These are phyloP conservation scores for Tetragonula carbonaria DNA, from an alignment of 2,888 invertebrate genomes.

Conservation along the genomic window DNA sequence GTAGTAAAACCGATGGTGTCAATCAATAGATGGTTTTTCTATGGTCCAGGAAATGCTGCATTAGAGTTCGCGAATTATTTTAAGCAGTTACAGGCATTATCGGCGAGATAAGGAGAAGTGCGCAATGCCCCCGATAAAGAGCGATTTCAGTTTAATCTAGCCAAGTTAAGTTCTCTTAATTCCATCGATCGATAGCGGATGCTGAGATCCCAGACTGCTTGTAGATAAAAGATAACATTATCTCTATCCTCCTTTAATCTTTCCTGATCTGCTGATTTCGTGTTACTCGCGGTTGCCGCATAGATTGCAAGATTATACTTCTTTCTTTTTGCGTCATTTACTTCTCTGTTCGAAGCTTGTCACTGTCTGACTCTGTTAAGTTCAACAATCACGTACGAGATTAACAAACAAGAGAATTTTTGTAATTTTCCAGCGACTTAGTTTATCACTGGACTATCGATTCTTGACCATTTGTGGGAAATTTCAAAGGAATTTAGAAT, in stretches of 20 bases:
- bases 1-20: neutral
- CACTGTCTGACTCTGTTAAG: too few species aligned
- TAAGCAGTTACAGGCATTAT: slow-evolving; percentile 19
- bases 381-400: neutral
- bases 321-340: neutral
- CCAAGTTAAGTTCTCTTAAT: slow-evolving; percentile 64
- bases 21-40: neutral
- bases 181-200: slow-evolving; percentile 63
- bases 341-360: neutral
- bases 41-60: neutral
- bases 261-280: slow-evolving; percentile 58
- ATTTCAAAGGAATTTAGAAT: neutral
- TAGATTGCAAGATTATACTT: slow-evolving; percentile 16
- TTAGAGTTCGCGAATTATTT: slow-evolving; percentile 10
- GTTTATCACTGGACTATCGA: neutral
- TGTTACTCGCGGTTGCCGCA: slow-evolving; percentile 20
- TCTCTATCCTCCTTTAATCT: slow-evolving; percentile 58
- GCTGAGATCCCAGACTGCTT: slow-evolving; percentile 63
- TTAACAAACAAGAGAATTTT: neutral
- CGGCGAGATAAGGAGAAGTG: slow-evolving; percentile 54
- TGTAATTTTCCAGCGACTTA: neutral
- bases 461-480: neutral
- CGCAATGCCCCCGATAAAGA: slow-evolving; percentile 55
- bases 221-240: slow-evolving; percentile 67
- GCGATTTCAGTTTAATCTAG: slow-evolving; percentile 63